phyloP scores from a whole-genome alignment of 2,797 vertebrate species.

The Labeo calbasu region DNA sequence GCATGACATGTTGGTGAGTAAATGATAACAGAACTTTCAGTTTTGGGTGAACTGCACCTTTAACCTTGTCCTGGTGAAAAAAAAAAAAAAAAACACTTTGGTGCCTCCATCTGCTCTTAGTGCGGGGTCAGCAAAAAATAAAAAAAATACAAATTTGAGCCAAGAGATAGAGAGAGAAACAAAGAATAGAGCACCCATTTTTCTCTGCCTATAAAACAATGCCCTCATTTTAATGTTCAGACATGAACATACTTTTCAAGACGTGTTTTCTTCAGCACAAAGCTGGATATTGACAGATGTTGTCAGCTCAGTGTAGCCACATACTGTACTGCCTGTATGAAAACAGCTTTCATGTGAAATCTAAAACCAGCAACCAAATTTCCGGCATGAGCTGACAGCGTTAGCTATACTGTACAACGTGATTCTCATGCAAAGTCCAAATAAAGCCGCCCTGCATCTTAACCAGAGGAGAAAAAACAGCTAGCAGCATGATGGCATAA shows the following conservation, averaged over 20 bases:
- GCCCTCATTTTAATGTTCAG: slow-evolving; percentile 1
- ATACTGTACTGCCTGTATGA: not conserved
- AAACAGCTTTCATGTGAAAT: slow-evolving; percentile 26
- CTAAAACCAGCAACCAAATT: slow-evolving; percentile 22
- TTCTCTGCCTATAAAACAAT: slow-evolving; percentile 17
- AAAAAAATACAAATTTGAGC: slow-evolving; percentile 1
- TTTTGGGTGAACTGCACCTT: slow-evolving; percentile 51
- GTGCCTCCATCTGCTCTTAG: slow-evolving; percentile 12
- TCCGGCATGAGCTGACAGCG: slow-evolving; percentile 3
- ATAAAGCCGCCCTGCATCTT: slow-evolving; percentile 12
- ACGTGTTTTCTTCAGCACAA: not conserved
- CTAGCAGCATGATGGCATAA: slow-evolving; percentile 42
- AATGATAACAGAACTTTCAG: not conserved
- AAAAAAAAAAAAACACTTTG: not conserved
- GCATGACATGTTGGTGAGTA: not conserved
- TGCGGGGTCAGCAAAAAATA: slow-evolving; percentile 27
- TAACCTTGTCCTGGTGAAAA: slow-evolving; percentile 20
- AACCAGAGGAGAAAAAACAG: not conserved
- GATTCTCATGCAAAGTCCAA: slow-evolving; percentile 14
- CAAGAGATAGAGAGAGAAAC: not conserved
- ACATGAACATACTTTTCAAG: not conserved
- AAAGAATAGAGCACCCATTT: not conserved
- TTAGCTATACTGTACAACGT: slow-evolving; percentile 18
- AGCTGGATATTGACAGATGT: slow-evolving; percentile 12
- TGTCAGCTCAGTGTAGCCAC: slow-evolving; percentile 28